Evolutionary conservation across 2,888 invertebrate genomes (phyloP), one percentile per base, ranked within the genome.

Genomic region (Hecatera dysodea): DNA sequence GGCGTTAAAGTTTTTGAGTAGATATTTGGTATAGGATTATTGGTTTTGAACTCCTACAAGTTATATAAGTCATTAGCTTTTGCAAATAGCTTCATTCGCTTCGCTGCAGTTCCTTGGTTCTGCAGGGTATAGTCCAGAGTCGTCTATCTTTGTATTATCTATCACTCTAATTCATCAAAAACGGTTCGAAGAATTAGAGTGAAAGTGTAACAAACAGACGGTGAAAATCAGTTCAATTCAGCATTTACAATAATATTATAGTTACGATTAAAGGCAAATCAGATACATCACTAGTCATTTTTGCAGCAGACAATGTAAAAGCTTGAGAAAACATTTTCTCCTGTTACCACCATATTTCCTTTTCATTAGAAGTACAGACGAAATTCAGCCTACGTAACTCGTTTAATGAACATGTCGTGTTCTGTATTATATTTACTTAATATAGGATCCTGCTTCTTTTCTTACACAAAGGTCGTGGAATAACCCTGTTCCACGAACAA

Each of bases 371-470:
- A 65, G 50, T 36, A 50, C 22, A 22, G 17, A n/a, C 27, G 12
- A 44, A 27, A 72, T 57, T 36, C 56, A 50, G 36, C 65, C 17
- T 36, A 50, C 4, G 72, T 56, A 56, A 72, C 72, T 72, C 27
- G 24, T 33, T 44, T 72, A 72, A 72, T 72, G 72, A 72, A 64
- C 55, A 72, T 64, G 50, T 56, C 72, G 36, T 36, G 44, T 50
- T 64, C 56, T 64, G 29, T 57, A 56, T 64, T 72, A 64, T 50
- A 64, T 72, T 72, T 50, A 44, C 48, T 7, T 56, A 55, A 48
- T 48, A 57, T 7, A 44, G n/a, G 27, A 19, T 8, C 22, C 33
- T 48, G n/a, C 11, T 72, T 63, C 33, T 73, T 73, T 57, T 36
- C 73, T 73, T 57, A 22, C 50, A 67, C 17, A 50, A 48, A 64